Conservation (phyloP, 2,888 invertebrate species). For the Dioctria rufipes region DNA sequence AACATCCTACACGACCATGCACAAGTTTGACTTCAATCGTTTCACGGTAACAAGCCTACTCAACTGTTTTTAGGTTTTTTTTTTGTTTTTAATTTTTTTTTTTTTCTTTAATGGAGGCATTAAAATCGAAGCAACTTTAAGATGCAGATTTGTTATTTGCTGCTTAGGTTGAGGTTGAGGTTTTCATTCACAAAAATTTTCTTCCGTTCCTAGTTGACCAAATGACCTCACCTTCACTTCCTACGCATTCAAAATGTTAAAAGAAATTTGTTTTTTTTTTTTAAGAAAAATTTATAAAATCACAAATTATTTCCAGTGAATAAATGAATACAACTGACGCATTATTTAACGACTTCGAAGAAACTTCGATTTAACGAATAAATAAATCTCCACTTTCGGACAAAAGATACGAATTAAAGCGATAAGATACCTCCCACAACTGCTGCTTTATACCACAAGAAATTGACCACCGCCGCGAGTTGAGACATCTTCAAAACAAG, state of each 20-base stretch:
- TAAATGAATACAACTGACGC: slow-evolving; percentile 6
- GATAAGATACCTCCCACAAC: slow-evolving; percentile 41
- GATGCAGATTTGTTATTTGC: neutral
- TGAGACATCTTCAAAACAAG: slow-evolving; percentile 32
- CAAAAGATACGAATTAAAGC: slow-evolving; percentile 22
- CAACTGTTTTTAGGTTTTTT: neutral
- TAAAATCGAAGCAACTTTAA: neutral
- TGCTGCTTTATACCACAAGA: neutral
- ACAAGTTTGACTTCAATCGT: slow-evolving; percentile 44
- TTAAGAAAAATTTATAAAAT: slow-evolving; percentile 17
- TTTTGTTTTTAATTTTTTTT: neutral
- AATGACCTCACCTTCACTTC: slow-evolving; percentile 21
- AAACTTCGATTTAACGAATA: slow-evolving; percentile 1
- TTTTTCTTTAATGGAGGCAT: neutral
- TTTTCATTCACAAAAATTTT: slow-evolving; percentile 49
- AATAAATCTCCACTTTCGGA: slow-evolving; percentile 11
- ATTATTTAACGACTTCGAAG: slow-evolving; percentile 1
- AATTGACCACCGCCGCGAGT: slow-evolving; percentile 34
- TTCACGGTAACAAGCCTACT: slow-evolving; percentile 47
- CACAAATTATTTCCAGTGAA: slow-evolving; percentile 41
- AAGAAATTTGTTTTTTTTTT: slow-evolving; percentile 19
- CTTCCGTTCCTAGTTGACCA: slow-evolving; percentile 23
- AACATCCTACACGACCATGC: slow-evolving; percentile 10
- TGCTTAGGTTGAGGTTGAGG: neutral
- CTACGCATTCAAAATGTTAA: slow-evolving; percentile 6